Evolutionary conservation across 2,113 vertebrate species (phyloP), one percentile per base, ranked within the genome.

Genomic region (Acinonyx jubatus): DNA sequence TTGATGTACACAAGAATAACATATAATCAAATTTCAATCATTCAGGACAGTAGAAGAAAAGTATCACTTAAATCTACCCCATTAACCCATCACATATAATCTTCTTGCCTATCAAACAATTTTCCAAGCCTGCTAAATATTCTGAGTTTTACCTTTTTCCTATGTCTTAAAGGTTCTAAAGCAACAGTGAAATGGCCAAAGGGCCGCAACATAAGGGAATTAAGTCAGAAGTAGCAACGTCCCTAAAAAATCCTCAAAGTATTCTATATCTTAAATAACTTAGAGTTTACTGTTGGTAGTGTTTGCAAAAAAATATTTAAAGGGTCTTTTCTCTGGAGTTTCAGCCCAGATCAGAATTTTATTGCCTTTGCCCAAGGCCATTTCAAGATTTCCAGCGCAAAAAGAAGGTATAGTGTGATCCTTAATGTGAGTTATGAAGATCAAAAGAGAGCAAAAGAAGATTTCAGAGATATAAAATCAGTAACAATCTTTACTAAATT

Each of bases 361-460:
- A 80, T 15, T 94, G 41, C 31, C 73, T 95, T 76, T 94, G 63
- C 78, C 41, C 29, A 85, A 89, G 84, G 31, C 55, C 41, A 68
- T 15, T 74, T 14, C 33, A 91, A 93, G 57, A 57, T 27, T 89
- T 89, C 25, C 50, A 89, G 71, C 93, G 78, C 71, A 66, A 94
- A 81, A 36, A 94, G 2, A 83, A 88, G 38, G 33, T 45, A n/a
- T 1, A 63, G 12, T 63, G 11, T 65, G 38, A 80, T 80, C 71
- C 41, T 89, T 86, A 63, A 55, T 45, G 52, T 61, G 55, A 36
- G 27, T 84, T 84, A 29, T 15, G 38, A 91, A 83, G 16, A 88
- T 63, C 83, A 83, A 87, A 95, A 95, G 4, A 96, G 45, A 89
- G 52, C 31, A 78, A 61, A 86, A 92, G 7, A 95, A 36, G 1